phyloP scores from a whole-genome alignment of 2,888 invertebrate species.

The Exocentrus adspersus region DNA sequence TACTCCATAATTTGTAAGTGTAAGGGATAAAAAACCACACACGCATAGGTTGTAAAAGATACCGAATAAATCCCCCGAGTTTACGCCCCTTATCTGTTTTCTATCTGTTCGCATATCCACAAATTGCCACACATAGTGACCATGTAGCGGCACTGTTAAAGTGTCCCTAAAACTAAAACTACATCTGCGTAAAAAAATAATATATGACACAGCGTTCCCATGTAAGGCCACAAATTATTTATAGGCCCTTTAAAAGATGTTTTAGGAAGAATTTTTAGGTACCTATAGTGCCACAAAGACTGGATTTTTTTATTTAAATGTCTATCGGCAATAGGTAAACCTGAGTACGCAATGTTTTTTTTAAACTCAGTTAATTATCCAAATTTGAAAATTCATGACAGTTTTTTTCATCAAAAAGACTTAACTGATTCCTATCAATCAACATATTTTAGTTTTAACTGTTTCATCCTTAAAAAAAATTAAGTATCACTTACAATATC shows the following conservation, averaged over 20 bases:
- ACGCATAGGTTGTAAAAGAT: slow-evolving; percentile 49
- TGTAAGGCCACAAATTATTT: background rate
- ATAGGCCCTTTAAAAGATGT: background rate
- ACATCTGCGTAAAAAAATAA: background rate
- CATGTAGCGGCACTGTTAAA: slow-evolving; percentile 23
- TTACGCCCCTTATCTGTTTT: slow-evolving; percentile 60
- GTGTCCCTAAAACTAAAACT: background rate
- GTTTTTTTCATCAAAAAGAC: too few species aligned
- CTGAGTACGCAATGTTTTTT: too few species aligned
- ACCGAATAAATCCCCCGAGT: slow-evolving; percentile 54
- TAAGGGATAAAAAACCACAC: slow-evolving; percentile 46
- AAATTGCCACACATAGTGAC: slow-evolving; percentile 50
- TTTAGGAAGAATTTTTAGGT: background rate
- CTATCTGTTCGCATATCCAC: slow-evolving; percentile 51
- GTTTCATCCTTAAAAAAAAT: too few species aligned
- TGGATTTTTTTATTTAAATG: too few species aligned
- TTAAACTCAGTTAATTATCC: too few species aligned
- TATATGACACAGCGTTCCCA: background rate
- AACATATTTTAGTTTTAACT: too few species aligned
- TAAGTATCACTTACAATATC: too few species aligned
- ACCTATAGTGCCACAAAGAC: too few species aligned
- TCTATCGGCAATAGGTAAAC: too few species aligned
- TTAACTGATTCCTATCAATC: too few species aligned
- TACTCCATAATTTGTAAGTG: slow-evolving; percentile 53
- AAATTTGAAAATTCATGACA: too few species aligned